Evolutionary conservation across 35 echinoderm and acorn worm species (phyloP), one percentile per base, ranked within the genome.

Genomic region (Diadema setosum): DNA sequence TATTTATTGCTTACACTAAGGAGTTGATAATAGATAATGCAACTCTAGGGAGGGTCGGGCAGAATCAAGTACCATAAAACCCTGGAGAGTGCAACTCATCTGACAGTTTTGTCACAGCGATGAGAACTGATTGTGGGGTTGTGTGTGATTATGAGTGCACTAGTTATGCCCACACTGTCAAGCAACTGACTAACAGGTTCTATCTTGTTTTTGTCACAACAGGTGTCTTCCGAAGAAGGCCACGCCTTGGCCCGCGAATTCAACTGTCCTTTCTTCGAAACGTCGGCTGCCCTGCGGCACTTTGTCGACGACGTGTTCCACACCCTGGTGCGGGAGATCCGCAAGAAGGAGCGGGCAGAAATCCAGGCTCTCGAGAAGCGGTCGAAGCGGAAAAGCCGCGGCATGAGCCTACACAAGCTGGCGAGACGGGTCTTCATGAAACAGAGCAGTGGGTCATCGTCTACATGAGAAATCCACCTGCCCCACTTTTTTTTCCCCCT

Each of bases 291-390:
- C 14, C 90, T 99, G 14, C 84, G 92, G 81, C 96, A 99, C 70
- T 99, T 95, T 86, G 96, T 99, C 2, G 96, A 99, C 42, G 96
- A 99, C 70, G 93, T 99, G 25, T 99, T 99, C 83, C 93, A 99
- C 89, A 99, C 96, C 1, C 48, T 99, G 52, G 96, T 99, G 55
- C 20, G 96, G 46, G 96, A 99, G 57, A 99, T 99, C 36, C 91
- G 96, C 43, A 94, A 81, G 48, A 99, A 92, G 65, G 96, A 99
- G 27, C 91, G 89, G 58, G 87, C 82, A 1, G 95, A 93, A 82
- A 93, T 93, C 57, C 81, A 92, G 39, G 96, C 88, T 46, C 83
- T 88, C 5, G 92, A 99, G 65, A 99, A 95, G 83, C 58, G 90
- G 48, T 92, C 93, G 5, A 99, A 94, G 73, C 91, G 91, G 36